Base-by-base conservation (phyloP, 2,797 vertebrate species). In the Holocentrus rufus region DNA sequence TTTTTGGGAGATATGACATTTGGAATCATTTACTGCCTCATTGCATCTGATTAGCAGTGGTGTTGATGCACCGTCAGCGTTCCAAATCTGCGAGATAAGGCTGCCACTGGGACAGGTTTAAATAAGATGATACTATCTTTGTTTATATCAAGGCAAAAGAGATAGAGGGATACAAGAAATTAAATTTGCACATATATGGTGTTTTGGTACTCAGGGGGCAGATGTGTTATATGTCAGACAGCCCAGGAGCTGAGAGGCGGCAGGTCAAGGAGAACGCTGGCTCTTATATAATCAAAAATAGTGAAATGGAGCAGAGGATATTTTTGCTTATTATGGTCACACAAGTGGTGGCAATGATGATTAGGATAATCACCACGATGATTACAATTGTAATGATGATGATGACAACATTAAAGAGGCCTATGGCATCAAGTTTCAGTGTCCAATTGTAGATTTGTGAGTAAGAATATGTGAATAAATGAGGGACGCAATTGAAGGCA, bases 1-100 rank as follows among this genome's bases (percentile, higher is more conserved):
- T n/a, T 13, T 79, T 65, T 58, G 54, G 2, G 25, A 58, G 42
- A 23, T 75, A 63, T 87, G 80, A 87, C 79, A 86, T 84, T 75
- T 77, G 65, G 78, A 85, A 84, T 85, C 65, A 80, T 83, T 82
- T 80, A 60, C 70, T 76, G 81, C 77, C 73, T 88, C 53, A 63
- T 82, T 87, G 77, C 56, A 76, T 86, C 78, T 82, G 84, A 80
- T 85, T 82, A 85, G 72, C 52, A 7, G 15, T 14, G 55, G 70
- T 70, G 66, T 77, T 70, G 79, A 80, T 79, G 73, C 80, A 47
- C 70, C 72, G 77, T 82, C 82, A 81, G 77, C 67, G 56, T 69
- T 44, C 69, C 56, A 23, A 64, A 63, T 60, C 46, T 57, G 66
- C 46, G 65, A 20, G 74, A 85, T 81, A 87, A 84, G 78, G 31